phyloP scores from a whole-genome alignment of 2,797 vertebrate species.

The Peromyscus attwateri region DNA sequence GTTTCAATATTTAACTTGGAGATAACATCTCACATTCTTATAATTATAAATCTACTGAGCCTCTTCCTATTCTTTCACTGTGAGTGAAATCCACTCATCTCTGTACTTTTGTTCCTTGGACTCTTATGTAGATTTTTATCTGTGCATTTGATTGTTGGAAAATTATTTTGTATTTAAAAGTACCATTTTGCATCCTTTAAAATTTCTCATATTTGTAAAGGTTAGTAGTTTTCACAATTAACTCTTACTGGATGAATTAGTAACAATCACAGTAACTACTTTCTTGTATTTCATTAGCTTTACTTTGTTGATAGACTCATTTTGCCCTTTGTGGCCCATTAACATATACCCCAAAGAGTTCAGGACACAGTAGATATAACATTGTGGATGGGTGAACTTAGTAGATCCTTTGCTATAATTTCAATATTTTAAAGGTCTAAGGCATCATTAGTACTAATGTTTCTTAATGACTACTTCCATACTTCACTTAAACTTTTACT shows the following conservation, averaged over 20 bases:
- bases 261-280: not conserved
- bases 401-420: not conserved
- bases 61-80: not conserved
- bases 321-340: not conserved
- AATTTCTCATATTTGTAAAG: not conserved
- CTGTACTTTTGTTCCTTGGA: not conserved
- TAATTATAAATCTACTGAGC: not conserved
- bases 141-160: not conserved
- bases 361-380: not conserved
- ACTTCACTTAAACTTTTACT: conserved; percentile 14
- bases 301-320: not conserved
- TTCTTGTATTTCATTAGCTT: not conserved
- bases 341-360: not conserved
- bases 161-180: not conserved
- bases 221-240: not conserved
- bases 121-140: not conserved
- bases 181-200: not conserved
- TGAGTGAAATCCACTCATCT: not conserved
- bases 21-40: not conserved
- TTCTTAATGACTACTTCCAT: conserved; percentile 30
- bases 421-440: conserved; percentile 48
- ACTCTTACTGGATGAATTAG: not conserved
- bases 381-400: not conserved
- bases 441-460: conserved; percentile 7
- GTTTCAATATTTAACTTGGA: conserved; percentile 22